Evolutionary conservation across 2,113 vertebrate species (phyloP), one percentile per base, ranked within the genome.

Genomic region (Oenanthe melanoleuca): DNA sequence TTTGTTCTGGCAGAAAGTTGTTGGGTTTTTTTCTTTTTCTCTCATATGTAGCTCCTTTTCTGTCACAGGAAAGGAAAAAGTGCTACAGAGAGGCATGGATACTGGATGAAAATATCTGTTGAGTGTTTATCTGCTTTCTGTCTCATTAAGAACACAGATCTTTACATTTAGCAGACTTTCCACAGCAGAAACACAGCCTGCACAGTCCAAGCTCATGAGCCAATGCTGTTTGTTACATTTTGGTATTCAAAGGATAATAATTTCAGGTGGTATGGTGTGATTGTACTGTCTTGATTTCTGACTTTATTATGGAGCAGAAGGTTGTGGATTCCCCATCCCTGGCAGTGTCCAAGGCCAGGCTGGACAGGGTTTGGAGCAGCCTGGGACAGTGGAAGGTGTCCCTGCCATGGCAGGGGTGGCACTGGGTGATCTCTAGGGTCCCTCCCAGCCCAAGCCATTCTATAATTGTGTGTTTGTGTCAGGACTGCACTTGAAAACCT

Each of bases 1-100:
- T 95, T 91, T 93, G 55, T 91, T 82, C 89, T 88, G 37, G 33
- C 80, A 89, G 71, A 93, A 94, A 89, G 71, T 71, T 78, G 24
- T n/a, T 61, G 59, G 33, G 3, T 21, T 89, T 86, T 64, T 91
- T 89, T 60, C 12, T 63, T 71, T 42, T 45, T 60, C 44, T 81
- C 21, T 94, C 25, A 2, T 29, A 12, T 59, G 52, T 73, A 61
- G 67, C 64, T 96, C 34, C 50, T 95, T 73, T 69, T 61, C 79
- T 56, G 37, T 86, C 60, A 49, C 69, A 57, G 74, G 60, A 72
- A 72, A 40, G 34, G 15, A 57, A 60, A 37, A 65, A 79, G 45
- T 69, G 53, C 50, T 86, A 19, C 81, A 71, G 73, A 38, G 49
- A 34, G 49, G 73, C 79, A 78, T 38, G 14, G 50, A 14, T 78